A percentile compares a stretch with the other conserved stretches of the same genome.
These are phyloP conservation scores for Polyommatus iphigenia DNA, from an alignment of 2,888 invertebrate species.

Conservation along the genomic window DNA sequence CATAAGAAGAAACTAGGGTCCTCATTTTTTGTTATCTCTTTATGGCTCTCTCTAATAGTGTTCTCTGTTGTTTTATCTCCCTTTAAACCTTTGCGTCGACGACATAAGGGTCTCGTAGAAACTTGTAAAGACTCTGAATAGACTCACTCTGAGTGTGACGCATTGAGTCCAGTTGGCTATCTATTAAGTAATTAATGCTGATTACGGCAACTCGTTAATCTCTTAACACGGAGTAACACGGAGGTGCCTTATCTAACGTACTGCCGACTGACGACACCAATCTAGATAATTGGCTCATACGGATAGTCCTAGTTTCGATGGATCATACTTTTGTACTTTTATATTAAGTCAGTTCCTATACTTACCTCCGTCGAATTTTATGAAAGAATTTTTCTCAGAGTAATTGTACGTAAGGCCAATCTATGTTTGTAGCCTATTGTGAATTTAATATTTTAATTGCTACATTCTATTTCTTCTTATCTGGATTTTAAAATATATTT, in stretches of 20 bases:
- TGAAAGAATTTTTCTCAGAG: too few relatives aligned
- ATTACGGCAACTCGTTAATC: constrained; percentile 17
- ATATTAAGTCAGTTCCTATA: not conserved
- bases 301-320: not conserved
- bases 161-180: constrained; percentile 7
- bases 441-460: not conserved
- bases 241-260: not conserved
- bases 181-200: constrained; percentile 21
- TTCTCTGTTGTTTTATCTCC: too few relatives aligned
- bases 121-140: not conserved
- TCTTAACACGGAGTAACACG: not conserved
- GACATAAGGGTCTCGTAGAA: not conserved
- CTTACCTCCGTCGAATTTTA: too few relatives aligned
- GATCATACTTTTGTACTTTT: not conserved
- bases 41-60: too few relatives aligned
- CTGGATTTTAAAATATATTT: not conserved
- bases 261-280: not conserved
- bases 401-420: not conserved
- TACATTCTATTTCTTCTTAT: not conserved
- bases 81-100: too few relatives aligned
- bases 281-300: constrained; percentile 15
- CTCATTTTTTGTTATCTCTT: too few relatives aligned
- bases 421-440: not conserved
- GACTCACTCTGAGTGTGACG: not conserved
- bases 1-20: too few relatives aligned